A percentile compares a stretch with the other conserved stretches of the same genome.
Evolutionary conservation across 2,797 vertebrate genomes (phyloP).

Genomic region (Sitta carolinensis): DNA sequence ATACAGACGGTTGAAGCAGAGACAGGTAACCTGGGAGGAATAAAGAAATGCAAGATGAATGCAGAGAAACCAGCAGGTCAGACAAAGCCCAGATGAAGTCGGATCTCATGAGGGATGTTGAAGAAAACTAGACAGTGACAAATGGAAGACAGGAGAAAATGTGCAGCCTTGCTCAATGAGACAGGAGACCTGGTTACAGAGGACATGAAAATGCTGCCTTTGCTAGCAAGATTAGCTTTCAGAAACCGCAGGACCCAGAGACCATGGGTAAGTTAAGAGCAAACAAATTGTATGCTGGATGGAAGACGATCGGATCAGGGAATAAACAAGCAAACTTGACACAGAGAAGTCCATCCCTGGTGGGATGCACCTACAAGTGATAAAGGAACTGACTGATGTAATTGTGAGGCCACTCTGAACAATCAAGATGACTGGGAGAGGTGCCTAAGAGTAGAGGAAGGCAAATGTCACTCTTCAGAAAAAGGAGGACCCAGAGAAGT

Average conservation of each 20-base stretch:
- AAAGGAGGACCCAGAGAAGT: not conserved
- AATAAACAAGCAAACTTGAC: not conserved
- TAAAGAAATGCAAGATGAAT: not conserved
- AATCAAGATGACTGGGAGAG: rapidly evolving
- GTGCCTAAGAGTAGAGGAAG: not conserved
- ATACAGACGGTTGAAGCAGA: not conserved
- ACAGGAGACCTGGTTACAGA: not conserved
- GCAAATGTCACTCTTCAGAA: not conserved
- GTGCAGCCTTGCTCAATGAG: not conserved
- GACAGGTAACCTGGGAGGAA: not conserved
- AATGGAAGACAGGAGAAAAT: not conserved
- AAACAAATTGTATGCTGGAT: not conserved
- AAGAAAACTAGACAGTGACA: not conserved
- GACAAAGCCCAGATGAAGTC: not conserved
- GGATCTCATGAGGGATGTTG: not conserved
- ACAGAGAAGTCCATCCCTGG: not conserved
- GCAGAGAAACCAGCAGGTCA: not conserved
- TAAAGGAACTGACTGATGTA: not conserved
- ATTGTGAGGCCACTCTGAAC: not conserved
- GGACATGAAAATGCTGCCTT: not conserved
- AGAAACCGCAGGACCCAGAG: not conserved
- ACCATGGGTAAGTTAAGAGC: not conserved
- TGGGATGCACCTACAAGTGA: not conserved
- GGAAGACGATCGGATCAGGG: not conserved
- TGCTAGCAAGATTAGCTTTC: not conserved